Conservation (phyloP, 2,113 vertebrate species). For the Oreochromis aureus region DNA sequence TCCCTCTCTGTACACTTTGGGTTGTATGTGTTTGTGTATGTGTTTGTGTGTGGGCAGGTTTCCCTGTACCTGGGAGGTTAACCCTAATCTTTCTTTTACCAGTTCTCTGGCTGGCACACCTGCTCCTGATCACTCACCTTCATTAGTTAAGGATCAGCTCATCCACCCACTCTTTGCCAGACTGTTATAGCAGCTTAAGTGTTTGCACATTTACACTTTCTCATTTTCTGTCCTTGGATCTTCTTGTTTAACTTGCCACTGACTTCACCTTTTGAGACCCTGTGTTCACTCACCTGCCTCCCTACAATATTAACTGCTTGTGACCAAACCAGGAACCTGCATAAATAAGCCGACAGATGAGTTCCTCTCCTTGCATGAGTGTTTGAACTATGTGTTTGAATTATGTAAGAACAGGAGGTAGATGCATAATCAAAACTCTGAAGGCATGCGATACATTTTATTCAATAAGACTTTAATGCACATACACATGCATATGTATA, state of each 20-base stretch:
- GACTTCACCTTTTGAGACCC: neutral
- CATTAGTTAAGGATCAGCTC: neutral
- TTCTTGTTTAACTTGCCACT: neutral
- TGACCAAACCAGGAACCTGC: neutral
- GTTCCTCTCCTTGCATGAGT: neutral
- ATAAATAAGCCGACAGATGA: neutral
- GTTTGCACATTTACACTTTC: neutral
- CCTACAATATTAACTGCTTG: neutral
- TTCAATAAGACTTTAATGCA: neutral
- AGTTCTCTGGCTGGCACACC: neutral
- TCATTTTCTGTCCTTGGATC: neutral
- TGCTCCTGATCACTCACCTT: neutral
- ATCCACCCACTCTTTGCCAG: neutral
- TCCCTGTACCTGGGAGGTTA: neutral
- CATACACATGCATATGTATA: neutral
- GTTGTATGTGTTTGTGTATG: neutral
- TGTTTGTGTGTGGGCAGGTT: neutral
- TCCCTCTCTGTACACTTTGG: neutral
- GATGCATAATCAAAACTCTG: conserved; percentile 16
- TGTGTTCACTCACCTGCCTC: neutral
- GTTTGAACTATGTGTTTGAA: neutral
- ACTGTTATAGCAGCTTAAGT: neutral
- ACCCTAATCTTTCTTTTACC: neutral
- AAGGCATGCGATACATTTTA: conserved; percentile 1
- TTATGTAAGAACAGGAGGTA: conserved; percentile 16